Percentiles rank a stretch among this genome's conserved stretches.
Evolutionary conservation across 2,888 invertebrate genomes (phyloP).

Genomic region (Rhaphigaster nebulosa): DNA sequence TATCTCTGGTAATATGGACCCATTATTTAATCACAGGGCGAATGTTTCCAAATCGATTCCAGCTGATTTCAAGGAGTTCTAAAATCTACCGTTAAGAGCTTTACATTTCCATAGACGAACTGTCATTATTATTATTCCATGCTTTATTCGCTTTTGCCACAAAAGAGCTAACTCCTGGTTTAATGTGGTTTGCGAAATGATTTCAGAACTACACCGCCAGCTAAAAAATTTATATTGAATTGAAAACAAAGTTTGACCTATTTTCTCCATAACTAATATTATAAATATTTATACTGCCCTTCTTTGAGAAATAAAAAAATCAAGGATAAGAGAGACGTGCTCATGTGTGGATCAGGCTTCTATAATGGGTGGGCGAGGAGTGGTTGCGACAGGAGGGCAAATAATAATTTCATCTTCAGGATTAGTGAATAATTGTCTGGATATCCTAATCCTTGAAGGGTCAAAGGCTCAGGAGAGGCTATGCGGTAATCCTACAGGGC

Average conservation of each 20-base stretch:
- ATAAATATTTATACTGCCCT: not conserved
- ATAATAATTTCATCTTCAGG: slow-evolving; percentile 64
- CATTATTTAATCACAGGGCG: too few relatives aligned
- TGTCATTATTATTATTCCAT: too few relatives aligned
- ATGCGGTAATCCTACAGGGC: slow-evolving; percentile 62
- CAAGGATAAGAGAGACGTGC: not conserved
- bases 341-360: slow-evolving; percentile 1
- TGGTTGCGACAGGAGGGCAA: slow-evolving; percentile 57
- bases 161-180: too few relatives aligned
- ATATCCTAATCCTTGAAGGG: slow-evolving; percentile 64
- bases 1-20: too few relatives aligned
- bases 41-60: too few relatives aligned
- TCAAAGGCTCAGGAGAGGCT: slow-evolving; percentile 61
- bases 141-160: too few relatives aligned
- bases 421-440: slow-evolving; percentile 64
- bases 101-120: too few relatives aligned
- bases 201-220: too few relatives aligned
- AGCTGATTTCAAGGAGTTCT: too few relatives aligned
- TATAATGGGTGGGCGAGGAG: not conserved
- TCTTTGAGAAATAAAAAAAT: not conserved
- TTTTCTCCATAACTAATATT: not conserved
- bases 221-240: not conserved
- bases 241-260: not conserved
- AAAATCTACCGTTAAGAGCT: too few relatives aligned
- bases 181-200: too few relatives aligned